Conservation (phyloP, 2,888 invertebrate species). For the Drosophila rubida region DNA sequence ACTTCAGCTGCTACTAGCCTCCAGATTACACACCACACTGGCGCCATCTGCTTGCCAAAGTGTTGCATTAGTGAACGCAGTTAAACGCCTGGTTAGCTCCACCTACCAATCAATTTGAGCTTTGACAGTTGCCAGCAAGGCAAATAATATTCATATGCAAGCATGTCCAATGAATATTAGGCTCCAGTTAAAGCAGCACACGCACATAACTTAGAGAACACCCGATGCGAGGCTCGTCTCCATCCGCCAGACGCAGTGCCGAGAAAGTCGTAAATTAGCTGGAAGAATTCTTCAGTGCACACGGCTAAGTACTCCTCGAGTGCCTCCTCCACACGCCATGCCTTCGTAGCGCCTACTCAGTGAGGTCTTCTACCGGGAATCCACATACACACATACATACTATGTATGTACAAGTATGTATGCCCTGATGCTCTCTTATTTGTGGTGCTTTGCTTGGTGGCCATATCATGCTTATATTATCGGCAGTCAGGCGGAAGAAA, state of each 20-base stretch:
- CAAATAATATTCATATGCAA: too few species aligned
- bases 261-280: background rate
- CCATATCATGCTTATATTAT: conserved; percentile 21
- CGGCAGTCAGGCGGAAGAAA: conserved; percentile 46
- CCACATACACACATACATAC: too few species aligned
- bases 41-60: too few species aligned
- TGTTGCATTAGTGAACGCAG: background rate
- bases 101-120: too few species aligned
- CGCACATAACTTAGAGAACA: too few species aligned
- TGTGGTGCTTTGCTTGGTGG: background rate
- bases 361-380: background rate
- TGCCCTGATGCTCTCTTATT: conserved; percentile 14
- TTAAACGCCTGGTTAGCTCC: too few species aligned
- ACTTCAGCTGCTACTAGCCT: background rate
- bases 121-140: too few species aligned
- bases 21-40: background rate
- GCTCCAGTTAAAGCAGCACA: too few species aligned
- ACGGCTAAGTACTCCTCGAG: background rate
- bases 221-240: too few species aligned
- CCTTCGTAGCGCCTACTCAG: background rate
- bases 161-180: too few species aligned
- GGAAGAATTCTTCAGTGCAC: background rate
- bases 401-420: too few species aligned
- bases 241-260: background rate
- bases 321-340: background rate